Evolutionary conservation across 1,140 invertebrate species (phyloP).

Genomic region (Phortica variegata): DNA sequence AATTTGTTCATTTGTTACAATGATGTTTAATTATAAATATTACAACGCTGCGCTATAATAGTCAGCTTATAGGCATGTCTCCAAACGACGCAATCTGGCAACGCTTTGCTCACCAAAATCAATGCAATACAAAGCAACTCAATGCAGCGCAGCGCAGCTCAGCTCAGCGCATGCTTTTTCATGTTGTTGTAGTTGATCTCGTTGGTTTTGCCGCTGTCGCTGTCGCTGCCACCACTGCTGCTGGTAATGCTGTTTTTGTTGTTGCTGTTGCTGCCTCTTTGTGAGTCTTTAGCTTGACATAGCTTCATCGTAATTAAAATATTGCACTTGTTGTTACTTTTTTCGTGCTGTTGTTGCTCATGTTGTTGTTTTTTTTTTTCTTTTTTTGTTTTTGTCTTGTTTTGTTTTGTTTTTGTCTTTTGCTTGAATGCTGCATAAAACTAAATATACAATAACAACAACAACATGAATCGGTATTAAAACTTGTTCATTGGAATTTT

Average conservation of each 20-base stretch:
- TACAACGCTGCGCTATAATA: background rate
- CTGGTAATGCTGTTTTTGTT: slow-evolving; percentile 20
- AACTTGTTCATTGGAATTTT: slow-evolving; percentile 55
- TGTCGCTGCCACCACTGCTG: slow-evolving; percentile 14
- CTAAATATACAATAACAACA: slow-evolving; percentile 8
- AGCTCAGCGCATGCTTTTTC: no score
- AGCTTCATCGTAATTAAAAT: slow-evolving; percentile 46
- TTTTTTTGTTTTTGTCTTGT: slow-evolving; percentile 19
- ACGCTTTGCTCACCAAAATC: no score
- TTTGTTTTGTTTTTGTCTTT: slow-evolving; percentile 17
- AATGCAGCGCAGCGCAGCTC: no score
- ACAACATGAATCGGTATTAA: slow-evolving; percentile 36
- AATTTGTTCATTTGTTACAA: slow-evolving; percentile 14
- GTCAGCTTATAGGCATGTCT: background rate
- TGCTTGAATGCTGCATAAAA: no score
- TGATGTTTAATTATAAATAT: background rate
- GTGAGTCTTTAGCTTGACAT: background rate
- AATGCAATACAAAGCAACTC: slow-evolving; percentile 20
- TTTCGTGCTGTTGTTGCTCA: slow-evolving; percentile 8
- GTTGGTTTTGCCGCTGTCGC: background rate
- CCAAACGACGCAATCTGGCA: slow-evolving; percentile 17
- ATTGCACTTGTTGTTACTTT: slow-evolving; percentile 54
- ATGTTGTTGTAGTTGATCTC: no score
- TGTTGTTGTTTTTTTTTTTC: slow-evolving; percentile 10
- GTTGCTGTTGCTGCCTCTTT: slow-evolving; percentile 7